Evolutionary conservation across 2,888 invertebrate genomes (phyloP).

Genomic region (Oasisia sp.): DNA sequence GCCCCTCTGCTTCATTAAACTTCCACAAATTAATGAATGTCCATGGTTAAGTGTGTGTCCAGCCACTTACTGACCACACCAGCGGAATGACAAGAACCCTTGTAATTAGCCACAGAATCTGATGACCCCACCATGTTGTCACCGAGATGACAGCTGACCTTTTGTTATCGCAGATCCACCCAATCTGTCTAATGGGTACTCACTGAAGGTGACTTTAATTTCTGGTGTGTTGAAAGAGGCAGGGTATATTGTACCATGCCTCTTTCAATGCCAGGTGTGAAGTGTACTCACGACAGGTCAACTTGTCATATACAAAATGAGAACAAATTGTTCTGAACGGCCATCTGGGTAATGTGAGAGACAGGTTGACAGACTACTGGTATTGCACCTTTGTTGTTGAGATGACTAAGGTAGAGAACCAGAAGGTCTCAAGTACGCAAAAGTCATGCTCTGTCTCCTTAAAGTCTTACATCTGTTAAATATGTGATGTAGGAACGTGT

Average conservation of each 20-base stretch:
- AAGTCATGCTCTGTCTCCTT: neutral
- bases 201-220: neutral
- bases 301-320: neutral
- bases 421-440: neutral
- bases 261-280: neutral
- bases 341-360: neutral
- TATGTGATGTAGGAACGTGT: neutral
- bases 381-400: neutral
- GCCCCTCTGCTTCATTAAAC: neutral
- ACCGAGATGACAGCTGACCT: neutral
- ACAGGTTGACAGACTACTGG: neutral
- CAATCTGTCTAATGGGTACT: constrained; percentile 10
- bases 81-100: neutral
- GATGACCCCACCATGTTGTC: neutral
- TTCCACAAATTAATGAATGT: constrained; percentile 10
- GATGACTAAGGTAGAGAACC: neutral
- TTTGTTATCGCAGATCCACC: neutral
- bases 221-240: neutral
- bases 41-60: neutral
- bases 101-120: neutral
- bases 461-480: neutral
- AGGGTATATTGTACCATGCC: neutral
- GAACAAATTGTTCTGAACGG: neutral
- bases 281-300: neutral
- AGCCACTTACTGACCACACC: neutral